Evolutionary conservation across 2,888 invertebrate species (phyloP), one percentile per base, ranked within the genome.

Genomic region (Plagiodera versicolora): DNA sequence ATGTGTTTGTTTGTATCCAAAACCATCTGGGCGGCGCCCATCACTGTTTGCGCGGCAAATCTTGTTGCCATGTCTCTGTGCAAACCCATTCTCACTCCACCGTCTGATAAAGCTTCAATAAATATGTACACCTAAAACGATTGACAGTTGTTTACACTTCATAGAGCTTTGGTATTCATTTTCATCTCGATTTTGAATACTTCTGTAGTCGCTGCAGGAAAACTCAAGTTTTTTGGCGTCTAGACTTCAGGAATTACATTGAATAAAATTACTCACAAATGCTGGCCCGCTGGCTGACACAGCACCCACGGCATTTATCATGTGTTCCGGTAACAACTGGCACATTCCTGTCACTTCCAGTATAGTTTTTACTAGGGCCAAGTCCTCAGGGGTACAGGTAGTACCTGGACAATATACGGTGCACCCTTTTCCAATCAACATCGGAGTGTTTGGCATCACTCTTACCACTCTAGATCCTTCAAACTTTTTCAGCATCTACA

Each of bases 21-120:
- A 14, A 94, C 89, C 85, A 95, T 91, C 79, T 90, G 87, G 0
- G 89, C 90, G 63, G 91, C 82, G 2, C 94, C 94, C 59, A 91
- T 79, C 55, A 95, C 83, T 51, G 91, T 89, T 78, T 95, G 94
- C 0, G 95, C 92, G 0, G 95, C 93, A 67, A 94, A 87, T 74
- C 87, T 85, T 11, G 87, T 82, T 0, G 97, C 92, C 78, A 89
- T 83, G 47, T 86, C 87, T 64, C 96, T 83, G 0, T 95, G 93
- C 0, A 95, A 85, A 2, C 97, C 97, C 83, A 92, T 90, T 76
- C 90, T 91, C 0, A 98, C 96, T 0, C 91, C 97, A 19, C 95
- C 97, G 81, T 97, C 97, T 0, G 96, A 89, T 68, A 98, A 77
- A 0, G 95, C 94, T 81, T 98, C 97, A 66, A 95, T 92, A 57